These are phyloP conservation scores for Illadopsis cleaveri DNA, from an alignment of 2,113 vertebrate genomes.

Conservation along the genomic window DNA sequence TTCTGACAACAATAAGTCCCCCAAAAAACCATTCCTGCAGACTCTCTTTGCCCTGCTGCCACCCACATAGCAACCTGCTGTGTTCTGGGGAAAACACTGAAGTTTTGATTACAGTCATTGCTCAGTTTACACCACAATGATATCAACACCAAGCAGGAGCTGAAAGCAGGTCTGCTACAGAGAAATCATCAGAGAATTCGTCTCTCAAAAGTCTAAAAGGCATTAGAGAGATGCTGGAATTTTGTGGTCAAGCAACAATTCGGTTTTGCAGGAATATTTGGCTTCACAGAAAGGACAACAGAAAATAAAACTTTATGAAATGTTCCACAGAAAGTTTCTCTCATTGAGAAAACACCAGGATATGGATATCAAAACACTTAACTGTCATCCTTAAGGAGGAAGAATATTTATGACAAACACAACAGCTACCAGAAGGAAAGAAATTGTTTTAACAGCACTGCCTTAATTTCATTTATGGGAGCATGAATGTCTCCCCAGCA, in stretches of 20 bases:
- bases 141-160: neutral
- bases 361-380: neutral
- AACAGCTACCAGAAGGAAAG: neutral
- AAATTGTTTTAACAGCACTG: neutral
- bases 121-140: neutral
- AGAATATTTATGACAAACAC: neutral
- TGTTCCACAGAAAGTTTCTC: neutral
- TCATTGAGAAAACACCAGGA: neutral
- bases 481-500: neutral
- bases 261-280: neutral
- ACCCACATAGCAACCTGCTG: neutral
- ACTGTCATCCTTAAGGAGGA: neutral
- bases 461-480: neutral
- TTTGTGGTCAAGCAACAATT: neutral
- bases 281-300: neutral
- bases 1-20: neutral
- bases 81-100: constrained; percentile 6
- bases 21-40: neutral
- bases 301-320: neutral
- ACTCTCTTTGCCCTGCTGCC: neutral
- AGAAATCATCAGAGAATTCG: neutral
- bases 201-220: neutral
- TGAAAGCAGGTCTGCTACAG: neutral
- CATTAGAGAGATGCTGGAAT: neutral
- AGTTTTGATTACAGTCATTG: constrained; percentile 26